Base-by-base conservation (phyloP, 1,140 invertebrate species). In the Eueides isabella region DNA sequence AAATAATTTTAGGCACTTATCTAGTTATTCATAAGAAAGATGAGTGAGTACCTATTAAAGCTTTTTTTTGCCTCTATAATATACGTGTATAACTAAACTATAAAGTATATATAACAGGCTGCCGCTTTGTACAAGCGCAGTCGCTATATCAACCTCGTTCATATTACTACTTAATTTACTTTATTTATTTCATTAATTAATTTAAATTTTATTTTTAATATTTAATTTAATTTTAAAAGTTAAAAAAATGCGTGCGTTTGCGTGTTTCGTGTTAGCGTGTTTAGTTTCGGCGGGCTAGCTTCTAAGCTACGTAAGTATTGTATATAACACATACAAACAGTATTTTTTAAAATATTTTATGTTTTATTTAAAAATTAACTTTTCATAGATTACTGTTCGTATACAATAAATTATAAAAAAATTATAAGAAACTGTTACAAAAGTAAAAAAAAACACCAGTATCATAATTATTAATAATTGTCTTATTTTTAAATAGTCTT, bases 251-350 rank as follows among this genome's bases (percentile, higher is more conserved):
- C 67, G 67, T 61, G 67, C 55, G 48, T 61, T 55, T 5, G 23
- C 55, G 67, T 69, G 67, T 33, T 14, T 69, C 16, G 38, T 67
- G 9, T 23, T 74, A 23, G 65, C 74, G 12, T 38, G 30, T 26
- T 76, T 67, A 55, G 35, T 79, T 16, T 69, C 71, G 41, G 72
- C 67, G 72, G 66, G 9, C 70, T 33, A 11, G 77, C 78, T 23
- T 71, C 69, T 19, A 68, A 69, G 3, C 30, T 84, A 67, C 82
- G 82, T 84, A 48, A 84, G 82, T 84, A 64, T 5, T 38, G 14
- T 16, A 2, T 16, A 38, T 38, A 16, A 38, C 4, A 38, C 1
- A 16, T 38, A 12, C 14, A 14, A 5, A 16, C 11, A 11, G 31
- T 33, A 9, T 9, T 33, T 9, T 33, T 33, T 33, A 33, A 9